These are phyloP conservation scores for Limnodromus scolopaceus DNA, from an alignment of 2,797 vertebrate species.

Conservation along the genomic window DNA sequence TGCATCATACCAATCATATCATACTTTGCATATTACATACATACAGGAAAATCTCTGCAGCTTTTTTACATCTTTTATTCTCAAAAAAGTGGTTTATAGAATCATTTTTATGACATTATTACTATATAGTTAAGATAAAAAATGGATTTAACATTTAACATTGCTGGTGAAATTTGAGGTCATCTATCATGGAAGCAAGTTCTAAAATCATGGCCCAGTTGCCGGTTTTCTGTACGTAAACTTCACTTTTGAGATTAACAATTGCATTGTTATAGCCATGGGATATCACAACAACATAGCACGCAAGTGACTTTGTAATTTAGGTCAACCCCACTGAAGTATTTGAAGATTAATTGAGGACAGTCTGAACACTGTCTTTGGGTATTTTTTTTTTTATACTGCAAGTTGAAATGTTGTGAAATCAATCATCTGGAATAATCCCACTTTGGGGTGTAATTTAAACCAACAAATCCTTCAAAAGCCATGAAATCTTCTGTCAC, in stretches of 20 bases:
- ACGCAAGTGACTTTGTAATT: neutral
- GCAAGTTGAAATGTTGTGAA: neutral
- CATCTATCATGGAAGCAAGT: neutral
- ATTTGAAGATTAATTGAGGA: conserved; percentile 40
- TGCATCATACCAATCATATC: too few relatives aligned
- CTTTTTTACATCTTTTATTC: neutral
- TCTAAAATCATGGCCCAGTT: neutral
- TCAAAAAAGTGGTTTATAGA: neutral
- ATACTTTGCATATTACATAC: neutral
- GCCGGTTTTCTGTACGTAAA: neutral
- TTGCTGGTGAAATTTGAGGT: neutral
- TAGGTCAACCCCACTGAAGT: neutral
- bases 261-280: neutral
- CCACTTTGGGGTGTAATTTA: neutral
- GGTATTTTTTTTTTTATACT: neutral
- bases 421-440: neutral
- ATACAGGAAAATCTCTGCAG: neutral
- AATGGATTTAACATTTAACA: neutral
- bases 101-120: neutral
- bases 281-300: neutral
- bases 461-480: neutral
- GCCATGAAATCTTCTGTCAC: neutral
- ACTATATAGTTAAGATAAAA: neutral
- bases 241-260: neutral
- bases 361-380: conserved; percentile 5